Evolutionary conservation across 2,113 vertebrate genomes (phyloP).

Genomic region (Eubucco bourcierii): DNA sequence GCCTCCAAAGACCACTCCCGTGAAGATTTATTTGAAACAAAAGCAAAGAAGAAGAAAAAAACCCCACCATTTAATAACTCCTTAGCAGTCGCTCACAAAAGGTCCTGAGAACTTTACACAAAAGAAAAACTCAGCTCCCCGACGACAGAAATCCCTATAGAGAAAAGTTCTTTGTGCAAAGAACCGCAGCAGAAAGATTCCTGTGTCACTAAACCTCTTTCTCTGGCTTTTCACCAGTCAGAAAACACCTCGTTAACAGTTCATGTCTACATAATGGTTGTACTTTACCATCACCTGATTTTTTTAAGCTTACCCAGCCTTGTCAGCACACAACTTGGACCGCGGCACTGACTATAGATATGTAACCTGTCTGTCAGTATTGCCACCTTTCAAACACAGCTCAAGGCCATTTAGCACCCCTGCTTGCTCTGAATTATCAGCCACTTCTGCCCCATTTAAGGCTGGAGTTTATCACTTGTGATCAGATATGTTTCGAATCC

Average conservation of each 20-base stretch:
- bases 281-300: slow-evolving; percentile 41
- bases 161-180: slow-evolving; percentile 33
- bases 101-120: not conserved
- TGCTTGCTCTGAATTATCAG: not conserved
- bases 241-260: slow-evolving; percentile 61
- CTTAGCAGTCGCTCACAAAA: not conserved
- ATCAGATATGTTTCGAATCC: not conserved
- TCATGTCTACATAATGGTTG: slow-evolving; percentile 7
- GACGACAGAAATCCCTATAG: not conserved
- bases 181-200: slow-evolving; percentile 16
- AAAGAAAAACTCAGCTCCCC: not conserved
- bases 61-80: not conserved
- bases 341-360: not conserved
- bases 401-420: not conserved
- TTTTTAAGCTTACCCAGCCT: slow-evolving; percentile 19
- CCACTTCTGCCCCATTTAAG: not conserved
- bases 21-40: not conserved
- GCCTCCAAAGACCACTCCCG: not conserved
- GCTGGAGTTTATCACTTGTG: not conserved
- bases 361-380: not conserved
- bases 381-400: not conserved
- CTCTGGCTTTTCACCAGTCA: slow-evolving; percentile 55
- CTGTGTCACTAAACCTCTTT: slow-evolving; percentile 24
- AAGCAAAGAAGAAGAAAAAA: not conserved
- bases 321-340: not conserved